Conservation (phyloP, 2,113 vertebrate genomes). For the Bujurquina vittata region DNA sequence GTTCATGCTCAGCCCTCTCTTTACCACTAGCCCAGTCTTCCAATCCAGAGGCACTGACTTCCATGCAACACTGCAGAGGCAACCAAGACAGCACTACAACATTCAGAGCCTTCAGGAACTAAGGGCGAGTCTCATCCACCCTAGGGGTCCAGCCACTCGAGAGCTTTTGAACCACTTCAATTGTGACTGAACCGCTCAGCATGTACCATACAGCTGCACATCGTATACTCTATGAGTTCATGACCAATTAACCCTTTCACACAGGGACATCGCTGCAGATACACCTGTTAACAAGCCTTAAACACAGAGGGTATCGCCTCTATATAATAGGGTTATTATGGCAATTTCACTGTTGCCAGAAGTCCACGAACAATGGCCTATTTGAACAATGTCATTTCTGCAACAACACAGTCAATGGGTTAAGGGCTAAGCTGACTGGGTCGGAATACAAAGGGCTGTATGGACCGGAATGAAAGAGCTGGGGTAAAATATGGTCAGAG, state of each 20-base stretch:
- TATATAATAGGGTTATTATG: too few relatives aligned
- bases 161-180: not conserved
- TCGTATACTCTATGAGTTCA: not conserved
- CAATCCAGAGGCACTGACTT: not conserved
- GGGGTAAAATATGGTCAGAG: not conserved
- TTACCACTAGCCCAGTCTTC: not conserved
- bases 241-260: not conserved
- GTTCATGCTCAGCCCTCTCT: too few relatives aligned
- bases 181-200: not conserved
- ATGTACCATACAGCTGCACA: not conserved
- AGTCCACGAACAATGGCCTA: too few relatives aligned
- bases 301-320: too few relatives aligned
- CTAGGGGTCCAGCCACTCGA: not conserved
- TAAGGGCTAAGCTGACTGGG: not conserved
- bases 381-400: too few relatives aligned
- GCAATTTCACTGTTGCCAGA: too few relatives aligned
- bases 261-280: too few relatives aligned
- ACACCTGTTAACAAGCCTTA: too few relatives aligned
- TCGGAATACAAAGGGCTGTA: not conserved
- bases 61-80: rapidly evolving
- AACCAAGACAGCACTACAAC: not conserved
- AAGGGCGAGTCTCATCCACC: not conserved
- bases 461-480: not conserved
- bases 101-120: not conserved
- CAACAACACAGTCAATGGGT: too few relatives aligned